Percentiles rank a stretch among this genome's conserved stretches.
phyloP scores from a whole-genome alignment of 2,113 vertebrate species.

The Trichomycterus rosablanca region DNA sequence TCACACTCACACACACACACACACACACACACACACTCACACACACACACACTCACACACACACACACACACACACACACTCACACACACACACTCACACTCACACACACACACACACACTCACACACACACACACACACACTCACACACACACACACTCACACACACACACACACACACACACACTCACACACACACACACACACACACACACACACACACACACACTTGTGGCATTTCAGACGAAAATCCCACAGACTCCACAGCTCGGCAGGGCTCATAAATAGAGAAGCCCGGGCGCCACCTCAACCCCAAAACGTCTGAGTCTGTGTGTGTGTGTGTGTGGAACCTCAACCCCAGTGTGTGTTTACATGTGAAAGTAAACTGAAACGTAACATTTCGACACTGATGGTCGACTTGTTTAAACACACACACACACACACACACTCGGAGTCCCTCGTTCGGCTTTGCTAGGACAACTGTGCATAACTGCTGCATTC shows the following conservation, averaged over 20 bases:
- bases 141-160: conserved; percentile 11
- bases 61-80: too few species aligned
- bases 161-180: conserved; percentile 15
- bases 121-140: conserved; percentile 4
- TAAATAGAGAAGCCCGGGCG: conserved; percentile 72
- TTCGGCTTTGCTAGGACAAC: conserved; percentile 8
- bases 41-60: too few species aligned
- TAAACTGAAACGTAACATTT: background rate
- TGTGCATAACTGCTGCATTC: conserved; percentile 27
- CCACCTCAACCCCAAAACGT: conserved; percentile 58
- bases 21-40: conserved; percentile 2
- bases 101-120: conserved; percentile 4
- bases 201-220: conserved; percentile 33
- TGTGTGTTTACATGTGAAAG: conserved; percentile 2
- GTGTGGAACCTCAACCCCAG: background rate
- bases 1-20: conserved; percentile 20
- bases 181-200: conserved; percentile 20
- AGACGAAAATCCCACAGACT: conserved; percentile 71
- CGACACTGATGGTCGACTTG: background rate
- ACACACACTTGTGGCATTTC: conserved; percentile 56
- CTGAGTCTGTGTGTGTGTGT: conserved; percentile 33
- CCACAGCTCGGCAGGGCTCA: conserved; percentile 63
- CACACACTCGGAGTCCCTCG: conserved; percentile 7
- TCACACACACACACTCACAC: conserved; percentile 44
- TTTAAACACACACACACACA: conserved; percentile 7